Evolutionary conservation across 2,113 vertebrate genomes (phyloP).

Genomic region (Osmerus mordax): DNA sequence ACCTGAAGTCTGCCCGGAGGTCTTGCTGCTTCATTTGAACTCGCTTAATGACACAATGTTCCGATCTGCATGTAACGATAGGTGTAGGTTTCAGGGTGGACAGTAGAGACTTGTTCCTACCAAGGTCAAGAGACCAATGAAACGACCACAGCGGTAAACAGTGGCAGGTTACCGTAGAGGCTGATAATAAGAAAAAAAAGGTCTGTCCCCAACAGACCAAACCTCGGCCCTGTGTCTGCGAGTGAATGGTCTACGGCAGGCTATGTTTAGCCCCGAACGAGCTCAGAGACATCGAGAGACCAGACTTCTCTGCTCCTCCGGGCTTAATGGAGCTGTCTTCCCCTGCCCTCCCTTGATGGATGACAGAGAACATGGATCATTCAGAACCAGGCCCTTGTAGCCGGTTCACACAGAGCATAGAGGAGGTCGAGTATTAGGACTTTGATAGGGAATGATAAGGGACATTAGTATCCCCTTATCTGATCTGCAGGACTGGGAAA

Average conservation of each 20-base stretch:
- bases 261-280: constrained; percentile 3
- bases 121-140: neutral
- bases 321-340: constrained; percentile 7
- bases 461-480: constrained; percentile 49
- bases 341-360: constrained; percentile 14
- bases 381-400: constrained; percentile 13
- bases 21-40: no score
- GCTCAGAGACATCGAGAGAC: constrained; percentile 6
- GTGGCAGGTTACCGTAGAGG: no score
- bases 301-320: neutral
- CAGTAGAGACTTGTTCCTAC: no score
- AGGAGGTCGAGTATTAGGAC: constrained; percentile 20
- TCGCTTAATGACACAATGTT: no score
- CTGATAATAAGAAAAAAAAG: no score
- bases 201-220: no score
- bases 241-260: no score
- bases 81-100: no score
- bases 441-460: constrained; percentile 42
- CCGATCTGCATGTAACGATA: no score
- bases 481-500: constrained; percentile 34
- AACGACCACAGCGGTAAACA: neutral
- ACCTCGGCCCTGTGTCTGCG: no score
- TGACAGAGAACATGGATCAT: constrained; percentile 17
- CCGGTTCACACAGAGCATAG: constrained; percentile 37
- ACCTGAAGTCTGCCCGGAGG: no score